A percentile compares a stretch with the other conserved stretches of the same genome.
phyloP scores from a whole-genome alignment of 1,140 invertebrate genomes.

The Harlomillsia oculata region DNA sequence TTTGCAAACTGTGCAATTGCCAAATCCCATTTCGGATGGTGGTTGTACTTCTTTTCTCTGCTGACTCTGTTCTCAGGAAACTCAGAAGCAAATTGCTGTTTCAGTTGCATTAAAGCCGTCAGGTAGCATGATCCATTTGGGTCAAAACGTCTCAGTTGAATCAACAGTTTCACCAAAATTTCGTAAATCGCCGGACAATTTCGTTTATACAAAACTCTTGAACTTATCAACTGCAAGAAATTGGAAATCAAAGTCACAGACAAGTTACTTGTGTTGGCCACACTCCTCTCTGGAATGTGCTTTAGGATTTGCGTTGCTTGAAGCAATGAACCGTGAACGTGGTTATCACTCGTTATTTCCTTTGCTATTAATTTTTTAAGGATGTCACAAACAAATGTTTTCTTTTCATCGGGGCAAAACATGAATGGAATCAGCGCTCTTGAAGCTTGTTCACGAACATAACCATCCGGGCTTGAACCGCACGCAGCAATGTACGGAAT shows the following conservation, averaged over 20 bases:
- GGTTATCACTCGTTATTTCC: constrained; percentile 1
- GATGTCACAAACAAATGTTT: constrained; percentile 14
- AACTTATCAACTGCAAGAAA: background rate
- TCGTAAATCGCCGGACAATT: background rate
- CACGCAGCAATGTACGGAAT: constrained; percentile 41
- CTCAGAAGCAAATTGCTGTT: no score
- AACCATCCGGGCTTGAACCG: constrained; percentile 49
- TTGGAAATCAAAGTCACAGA: background rate
- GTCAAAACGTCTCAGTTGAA: background rate
- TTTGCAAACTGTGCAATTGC: no score
- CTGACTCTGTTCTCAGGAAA: no score
- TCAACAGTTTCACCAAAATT: background rate
- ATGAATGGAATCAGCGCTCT: constrained; percentile 56
- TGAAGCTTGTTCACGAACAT: constrained; percentile 56
- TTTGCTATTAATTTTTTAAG: background rate
- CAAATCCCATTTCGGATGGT: no score
- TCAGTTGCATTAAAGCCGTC: no score
- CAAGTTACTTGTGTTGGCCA: background rate
- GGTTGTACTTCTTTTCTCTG: no score
- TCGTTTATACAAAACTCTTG: background rate
- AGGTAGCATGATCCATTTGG: no score
- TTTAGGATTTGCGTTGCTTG: no score
- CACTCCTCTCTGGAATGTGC: constrained; percentile 4
- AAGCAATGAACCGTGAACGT: constrained; percentile 40
- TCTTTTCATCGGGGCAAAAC: constrained; percentile 38